Evolutionary conservation across 2,797 vertebrate genomes (phyloP).

Genomic region (Syncerus caffer): DNA sequence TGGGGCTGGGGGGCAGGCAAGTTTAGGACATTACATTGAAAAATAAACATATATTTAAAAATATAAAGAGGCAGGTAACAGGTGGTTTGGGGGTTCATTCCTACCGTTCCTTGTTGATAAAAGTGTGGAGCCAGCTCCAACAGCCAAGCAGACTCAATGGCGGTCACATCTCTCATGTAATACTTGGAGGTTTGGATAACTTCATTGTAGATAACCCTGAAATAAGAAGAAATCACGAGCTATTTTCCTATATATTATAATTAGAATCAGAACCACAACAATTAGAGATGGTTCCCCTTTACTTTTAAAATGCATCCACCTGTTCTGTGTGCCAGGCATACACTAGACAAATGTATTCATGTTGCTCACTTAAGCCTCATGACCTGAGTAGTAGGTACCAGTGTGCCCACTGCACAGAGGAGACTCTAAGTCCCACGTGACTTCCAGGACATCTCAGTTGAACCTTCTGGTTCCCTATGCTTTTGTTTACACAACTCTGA

Average conservation of each 20-base stretch:
- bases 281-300: background rate
- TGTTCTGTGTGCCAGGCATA: background rate
- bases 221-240: background rate
- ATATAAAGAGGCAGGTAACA: background rate
- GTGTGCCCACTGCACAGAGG: background rate
- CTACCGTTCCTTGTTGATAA: slow-evolving; percentile 98
- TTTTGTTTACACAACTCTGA: background rate
- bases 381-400: background rate
- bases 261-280: background rate
- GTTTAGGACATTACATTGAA: background rate
- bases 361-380: background rate
- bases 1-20: background rate
- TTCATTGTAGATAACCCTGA: slow-evolving; percentile 98
- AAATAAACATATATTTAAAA: background rate
- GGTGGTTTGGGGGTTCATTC: slow-evolving; percentile 61
- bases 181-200: slow-evolving; percentile 97
- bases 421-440: background rate
- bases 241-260: background rate
- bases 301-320: background rate
- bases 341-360: background rate
- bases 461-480: background rate
- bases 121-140: slow-evolving; percentile 98
- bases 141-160: slow-evolving; percentile 95
- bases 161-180: slow-evolving; percentile 98
- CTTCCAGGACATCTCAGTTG: background rate